Percentiles rank a stretch among this genome's conserved stretches.
Conservation (phyloP, 1,140 invertebrate genomes). For the Galleria mellonella region DNA sequence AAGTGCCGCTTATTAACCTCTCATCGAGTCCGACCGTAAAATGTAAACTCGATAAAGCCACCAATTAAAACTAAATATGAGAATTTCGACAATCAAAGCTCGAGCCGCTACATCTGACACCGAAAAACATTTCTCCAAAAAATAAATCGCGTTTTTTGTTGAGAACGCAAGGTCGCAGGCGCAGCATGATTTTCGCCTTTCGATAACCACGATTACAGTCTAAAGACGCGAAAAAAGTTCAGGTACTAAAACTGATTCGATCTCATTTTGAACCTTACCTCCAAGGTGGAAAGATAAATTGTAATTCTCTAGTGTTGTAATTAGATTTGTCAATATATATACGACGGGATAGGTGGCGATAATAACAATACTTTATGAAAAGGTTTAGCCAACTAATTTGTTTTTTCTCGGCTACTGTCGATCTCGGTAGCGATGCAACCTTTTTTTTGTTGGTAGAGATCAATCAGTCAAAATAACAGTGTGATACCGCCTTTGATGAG, state of each 20-base stretch:
- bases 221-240: conserved; percentile 10
- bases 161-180: conserved; percentile 54
- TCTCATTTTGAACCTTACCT: conserved; percentile 39
- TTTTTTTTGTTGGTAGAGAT: conserved; percentile 69
- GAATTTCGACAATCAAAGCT: conserved; percentile 71
- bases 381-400: conserved; percentile 73
- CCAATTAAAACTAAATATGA: conserved; percentile 75
- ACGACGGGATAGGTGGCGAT: conserved; percentile 61
- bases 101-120: conserved; percentile 68
- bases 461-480: conserved; percentile 75
- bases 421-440: conserved; percentile 70
- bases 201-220: conserved; percentile 34
- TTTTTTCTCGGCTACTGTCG: conserved; percentile 73
- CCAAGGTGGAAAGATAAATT: conserved; percentile 18
- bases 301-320: conserved; percentile 14
- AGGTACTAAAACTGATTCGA: conserved; percentile 14
- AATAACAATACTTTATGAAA: conserved; percentile 72
- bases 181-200: conserved; percentile 66
- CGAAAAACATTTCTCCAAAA: conserved; percentile 61
- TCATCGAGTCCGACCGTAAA: conserved; percentile 73
- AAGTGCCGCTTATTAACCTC: conserved; percentile 73
- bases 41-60: conserved; percentile 74
- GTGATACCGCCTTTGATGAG: conserved; percentile 72
- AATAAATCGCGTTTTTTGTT: conserved; percentile 66
- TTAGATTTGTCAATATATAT: conserved; percentile 14